A percentile compares a stretch with the other conserved stretches of the same genome.
These are phyloP conservation scores for Sylvilagus bachmani DNA, from an alignment of 2,113 vertebrate species.

Conservation along the genomic window DNA sequence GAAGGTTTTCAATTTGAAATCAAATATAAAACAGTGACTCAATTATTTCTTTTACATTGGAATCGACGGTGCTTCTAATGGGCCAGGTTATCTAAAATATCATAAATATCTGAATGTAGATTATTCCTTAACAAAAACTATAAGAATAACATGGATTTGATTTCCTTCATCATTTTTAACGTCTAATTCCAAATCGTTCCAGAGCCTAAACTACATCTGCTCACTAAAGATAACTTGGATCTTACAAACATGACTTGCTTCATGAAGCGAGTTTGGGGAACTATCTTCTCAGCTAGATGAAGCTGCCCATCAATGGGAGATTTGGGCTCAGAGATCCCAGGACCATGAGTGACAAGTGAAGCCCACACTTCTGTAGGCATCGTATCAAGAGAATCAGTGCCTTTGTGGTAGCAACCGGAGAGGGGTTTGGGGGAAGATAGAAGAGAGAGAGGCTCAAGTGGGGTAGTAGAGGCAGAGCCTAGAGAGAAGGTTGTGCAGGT, in stretches of 20 bases:
- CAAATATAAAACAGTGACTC: conserved; percentile 1
- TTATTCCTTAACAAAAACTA: not conserved
- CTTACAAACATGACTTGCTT: not conserved
- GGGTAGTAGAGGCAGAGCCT: not conserved
- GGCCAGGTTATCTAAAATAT: conserved; percentile 26
- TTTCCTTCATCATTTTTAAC: not conserved
- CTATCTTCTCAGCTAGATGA: not conserved
- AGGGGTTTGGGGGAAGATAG: not conserved
- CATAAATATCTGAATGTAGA: conserved; percentile 5
- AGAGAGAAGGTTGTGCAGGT: not conserved
- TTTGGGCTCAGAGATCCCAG: not conserved
- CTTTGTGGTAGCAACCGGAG: not conserved
- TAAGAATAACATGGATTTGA: not conserved
- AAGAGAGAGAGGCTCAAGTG: not conserved
- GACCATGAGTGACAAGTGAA: not conserved
- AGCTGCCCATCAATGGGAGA: not conserved
- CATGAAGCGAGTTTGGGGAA: not conserved
- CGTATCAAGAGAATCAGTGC: not conserved
- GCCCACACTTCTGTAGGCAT: not conserved
- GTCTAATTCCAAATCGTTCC: not conserved
- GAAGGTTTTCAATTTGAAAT: conserved; percentile 47
- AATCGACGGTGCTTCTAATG: not conserved
- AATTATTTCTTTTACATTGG: not conserved
- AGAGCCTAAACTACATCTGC: not conserved
- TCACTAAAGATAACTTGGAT: not conserved